Percentiles rank a stretch among this genome's conserved stretches.
Evolutionary conservation across 2,888 invertebrate species (phyloP).

Genomic region (Hirtodrosophila alboralis): DNA sequence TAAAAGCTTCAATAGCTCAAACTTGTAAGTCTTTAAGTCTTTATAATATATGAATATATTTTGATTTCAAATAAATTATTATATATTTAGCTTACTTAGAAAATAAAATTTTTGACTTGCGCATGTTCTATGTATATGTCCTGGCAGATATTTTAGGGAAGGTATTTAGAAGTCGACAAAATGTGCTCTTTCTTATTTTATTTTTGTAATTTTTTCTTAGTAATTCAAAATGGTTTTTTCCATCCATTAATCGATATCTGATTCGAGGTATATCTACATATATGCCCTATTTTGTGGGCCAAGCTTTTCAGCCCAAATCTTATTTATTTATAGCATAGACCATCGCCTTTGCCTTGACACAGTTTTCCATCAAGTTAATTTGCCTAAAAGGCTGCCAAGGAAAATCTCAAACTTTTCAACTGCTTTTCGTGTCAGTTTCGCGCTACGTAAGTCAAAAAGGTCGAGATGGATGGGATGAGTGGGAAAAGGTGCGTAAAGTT

Average conservation of each 20-base stretch:
- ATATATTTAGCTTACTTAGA: no score
- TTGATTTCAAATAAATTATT: no score
- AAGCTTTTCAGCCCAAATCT: slow-evolving; percentile 33
- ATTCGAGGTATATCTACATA: not conserved
- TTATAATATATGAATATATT: no score
- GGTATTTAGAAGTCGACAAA: no score
- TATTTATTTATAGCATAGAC: slow-evolving; percentile 57
- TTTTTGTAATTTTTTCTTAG: not conserved
- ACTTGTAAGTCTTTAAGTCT: no score
- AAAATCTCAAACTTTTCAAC: slow-evolving; percentile 36
- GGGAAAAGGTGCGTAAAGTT: slow-evolving; percentile 12
- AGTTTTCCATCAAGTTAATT: slow-evolving; percentile 38
- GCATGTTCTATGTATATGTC: no score
- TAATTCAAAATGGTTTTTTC: no score
- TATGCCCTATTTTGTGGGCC: not conserved
- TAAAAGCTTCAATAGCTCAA: no score
- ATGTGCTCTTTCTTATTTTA: not conserved
- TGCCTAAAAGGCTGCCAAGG: slow-evolving; percentile 12
- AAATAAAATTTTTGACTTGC: no score
- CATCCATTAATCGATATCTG: slow-evolving; percentile 30
- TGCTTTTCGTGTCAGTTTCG: slow-evolving; percentile 29
- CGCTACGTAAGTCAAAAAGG: slow-evolving; percentile 28
- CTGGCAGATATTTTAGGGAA: no score
- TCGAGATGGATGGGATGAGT: slow-evolving; percentile 45
- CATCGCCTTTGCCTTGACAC: slow-evolving; percentile 58